Evolutionary conservation across 2,888 invertebrate species (phyloP), one percentile per base, ranked within the genome.

Genomic region (Acleris literana): DNA sequence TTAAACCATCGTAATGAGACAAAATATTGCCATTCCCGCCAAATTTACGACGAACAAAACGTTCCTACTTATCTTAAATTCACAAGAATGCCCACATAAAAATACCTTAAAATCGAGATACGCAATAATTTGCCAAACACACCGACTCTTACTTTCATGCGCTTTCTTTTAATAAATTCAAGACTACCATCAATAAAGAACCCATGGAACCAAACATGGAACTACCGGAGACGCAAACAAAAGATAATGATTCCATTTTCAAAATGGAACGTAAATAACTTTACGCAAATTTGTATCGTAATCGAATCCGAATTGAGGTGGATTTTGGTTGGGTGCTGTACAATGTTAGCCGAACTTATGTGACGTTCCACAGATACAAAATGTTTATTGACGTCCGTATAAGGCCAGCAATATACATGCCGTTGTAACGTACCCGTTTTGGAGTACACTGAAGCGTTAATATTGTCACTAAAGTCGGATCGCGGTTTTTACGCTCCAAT

Each of bases 171-270:
- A 66, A 66, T 66, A 62, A 65, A 66, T 66, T 66, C 66, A 59
- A 64, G 64, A 68, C 63, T 61, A 68, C 55, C 55, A 18, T 46
- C 56, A 54, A 58, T 62, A 64, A 53, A 55, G 49, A 49, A 69
- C 56, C 59, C 29, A 59, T 65, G 56, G 17, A 52, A 62, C 71
- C 69, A 70, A 71, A 70, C 67, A 69, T 57, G 69, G 69, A 58
- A 68, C 68, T 61, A 33, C 58, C 63, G 54, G 33, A 56, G 58
- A 58, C 57, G 61, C 39, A 60, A 68, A 68, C 68, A 68, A 68
- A 68, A 68, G 68, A 61, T 69, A 64, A 63, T 66, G 66, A 52
- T 56, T 46, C 62, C 56, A 43, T 66, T 57, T 66, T 62, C 46
- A 46, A 59, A 44, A 39, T 59, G 56, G 56, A 53, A 58, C 52